Evolutionary conservation across 2,888 invertebrate genomes (phyloP), one percentile per base, ranked within the genome.

Genomic region (Nezara viridula): DNA sequence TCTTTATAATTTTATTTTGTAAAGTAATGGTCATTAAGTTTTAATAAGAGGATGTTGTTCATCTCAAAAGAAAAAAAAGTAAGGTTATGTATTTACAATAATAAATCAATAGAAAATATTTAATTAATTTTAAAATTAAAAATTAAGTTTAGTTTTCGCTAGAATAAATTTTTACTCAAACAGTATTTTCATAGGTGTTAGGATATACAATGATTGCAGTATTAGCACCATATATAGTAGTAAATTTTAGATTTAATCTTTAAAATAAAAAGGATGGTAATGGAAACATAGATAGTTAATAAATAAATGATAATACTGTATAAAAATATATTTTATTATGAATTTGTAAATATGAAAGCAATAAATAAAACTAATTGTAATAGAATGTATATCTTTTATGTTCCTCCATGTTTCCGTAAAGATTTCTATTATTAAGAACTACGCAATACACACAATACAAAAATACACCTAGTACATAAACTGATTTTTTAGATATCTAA

Each of bases 241-340:
- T 19, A 73, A 73, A 19, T 21, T 60, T 37, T 73, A 37, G 37
- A 2, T 73, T 19, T 73, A 73, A 73, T 32, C 7, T 9, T 21
- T 37, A 37, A 7, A 73, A 16, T 21, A 73, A 37, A 7, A 73
- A 16, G 19, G 9, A 73, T 37, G 24, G 55, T 55, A 60, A 32
- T 16, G 14, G 19, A 16, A 16, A 24, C 0, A 37, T 73, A 37
- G 66, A 66, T 66, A 37, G 16, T 73, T 19, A 19, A n/a, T 73
- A 7, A 73, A 32, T 5, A 37, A 19, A 60, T 32, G 16, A 60
- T 37, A 37, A 73, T 73, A 73, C 32, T 37, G 37, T 19, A 73
- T 73, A 73, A 19, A 73, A 73, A 73, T 73, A 73, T 73, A 73
- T 73, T 73, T 73, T 73, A 37, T 73, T 37, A 73, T 73, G 19